Evolutionary conservation across 2,888 invertebrate species (phyloP), one percentile per base, ranked within the genome.

Genomic region (Mellilla xanthometata): DNA sequence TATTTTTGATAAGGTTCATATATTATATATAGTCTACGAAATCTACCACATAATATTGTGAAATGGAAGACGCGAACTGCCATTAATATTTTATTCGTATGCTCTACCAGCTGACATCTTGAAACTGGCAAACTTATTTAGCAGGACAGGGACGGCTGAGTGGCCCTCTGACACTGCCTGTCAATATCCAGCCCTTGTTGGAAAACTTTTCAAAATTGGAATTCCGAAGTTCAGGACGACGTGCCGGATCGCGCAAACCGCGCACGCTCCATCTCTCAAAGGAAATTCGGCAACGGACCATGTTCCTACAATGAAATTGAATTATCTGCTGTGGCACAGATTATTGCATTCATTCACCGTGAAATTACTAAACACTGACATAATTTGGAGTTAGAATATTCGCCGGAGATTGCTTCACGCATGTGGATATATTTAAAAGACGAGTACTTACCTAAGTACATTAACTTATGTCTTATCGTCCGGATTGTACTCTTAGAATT

Each of bases 171-270:
- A 85, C 81, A 83, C 75, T 79, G 73, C 67, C 81, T 85, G 85
- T 86, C 85, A 86, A 86, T 85, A 83, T 78, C 68, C 76, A 49
- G 81, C 76, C 80, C 84, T 82, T 81, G 82, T 82, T 80, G 80
- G 76, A 76, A 82, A 88, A 88, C 80, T 88, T 88, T 87, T 86
- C 87, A 86, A 88, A 88, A 88, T 88, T 88, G 88, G 86, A 88
- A 88, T 88, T 88, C 87, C 88, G 64, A 85, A 87, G 84, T 88
- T 86, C 68, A 70, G 79, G 72, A 75, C 85, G 75, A 85, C 87
- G 85, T 85, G 85, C 77, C 81, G 83, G 81, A 72, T 73, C 80
- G 85, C 72, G 68, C 70, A 68, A 65, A 40, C 70, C 72, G 67
- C 72, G 76, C 73, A 76, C 84, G 86, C 81, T 81, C 73, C 76